A percentile compares a stretch with the other conserved stretches of the same genome.
These are phyloP conservation scores for Oreonectes daqikongensis DNA, from an alignment of 2,797 vertebrate species.

Conservation along the genomic window DNA sequence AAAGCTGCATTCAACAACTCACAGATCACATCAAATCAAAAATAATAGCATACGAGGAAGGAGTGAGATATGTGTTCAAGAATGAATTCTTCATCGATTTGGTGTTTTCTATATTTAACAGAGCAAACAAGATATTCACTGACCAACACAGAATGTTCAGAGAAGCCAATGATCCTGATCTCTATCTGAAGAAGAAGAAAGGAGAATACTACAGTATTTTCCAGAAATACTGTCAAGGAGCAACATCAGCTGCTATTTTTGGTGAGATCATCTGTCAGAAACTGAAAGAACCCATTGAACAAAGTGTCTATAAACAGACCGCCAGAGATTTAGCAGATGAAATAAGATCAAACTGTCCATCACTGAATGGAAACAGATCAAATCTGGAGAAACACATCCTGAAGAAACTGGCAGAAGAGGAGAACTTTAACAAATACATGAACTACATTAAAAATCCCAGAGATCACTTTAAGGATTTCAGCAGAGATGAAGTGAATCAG, in stretches of 20 bases:
- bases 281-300: neutral
- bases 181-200: neutral
- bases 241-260: neutral
- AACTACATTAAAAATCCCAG: neutral
- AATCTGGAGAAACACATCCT: neutral
- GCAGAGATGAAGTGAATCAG: neutral
- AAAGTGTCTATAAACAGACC: neutral
- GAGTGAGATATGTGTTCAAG: neutral
- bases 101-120: neutral
- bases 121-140: neutral
- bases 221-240: neutral
- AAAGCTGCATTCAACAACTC: neutral
- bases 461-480: neutral
- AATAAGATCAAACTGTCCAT: neutral
- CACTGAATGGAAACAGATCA: neutral
- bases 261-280: neutral
- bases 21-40: neutral
- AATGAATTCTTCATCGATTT: neutral
- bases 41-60: neutral
- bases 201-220: neutral
- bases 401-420: neutral
- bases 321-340: neutral
- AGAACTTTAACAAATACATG: neutral
- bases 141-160: neutral
- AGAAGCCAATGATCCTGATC: neutral